Conservation (phyloP, 2,797 vertebrate genomes). For the Sphenopsis melanotis region DNA sequence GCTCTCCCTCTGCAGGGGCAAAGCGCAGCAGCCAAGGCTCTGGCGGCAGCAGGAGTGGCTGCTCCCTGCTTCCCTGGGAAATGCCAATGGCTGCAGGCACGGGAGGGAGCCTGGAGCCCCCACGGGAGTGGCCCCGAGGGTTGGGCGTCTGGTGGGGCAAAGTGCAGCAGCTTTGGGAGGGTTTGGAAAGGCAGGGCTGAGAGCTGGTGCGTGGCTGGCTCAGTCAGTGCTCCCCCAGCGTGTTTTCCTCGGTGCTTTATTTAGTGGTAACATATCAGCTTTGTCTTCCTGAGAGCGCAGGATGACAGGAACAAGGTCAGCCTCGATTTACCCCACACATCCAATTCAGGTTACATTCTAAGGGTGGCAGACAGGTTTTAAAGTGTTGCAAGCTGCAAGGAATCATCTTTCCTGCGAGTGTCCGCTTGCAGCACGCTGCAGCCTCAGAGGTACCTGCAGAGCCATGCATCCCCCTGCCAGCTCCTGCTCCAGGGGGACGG, state of each 20-base stretch:
- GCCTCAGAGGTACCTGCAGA: neutral
- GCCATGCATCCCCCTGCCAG: neutral
- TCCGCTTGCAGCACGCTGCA: neutral
- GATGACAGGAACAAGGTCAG: neutral
- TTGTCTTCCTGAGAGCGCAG: neutral
- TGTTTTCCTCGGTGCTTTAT: constrained; percentile 2
- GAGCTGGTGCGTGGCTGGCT: neutral
- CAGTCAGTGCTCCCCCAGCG: neutral
- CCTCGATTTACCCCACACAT: neutral
- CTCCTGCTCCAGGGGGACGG: neutral
- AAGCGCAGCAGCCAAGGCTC: neutral
- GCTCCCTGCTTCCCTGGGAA: neutral
- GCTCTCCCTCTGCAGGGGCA: neutral
- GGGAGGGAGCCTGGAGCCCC: neutral
- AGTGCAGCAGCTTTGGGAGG: neutral
- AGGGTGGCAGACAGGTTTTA: neutral
- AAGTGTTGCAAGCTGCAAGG: neutral
- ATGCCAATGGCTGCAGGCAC: neutral
- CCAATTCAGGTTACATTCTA: neutral
- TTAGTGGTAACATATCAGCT: neutral
- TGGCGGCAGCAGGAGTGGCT: neutral
- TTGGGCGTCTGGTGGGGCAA: neutral
- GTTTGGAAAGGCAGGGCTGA: rapidly evolving
- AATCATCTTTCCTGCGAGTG: neutral
- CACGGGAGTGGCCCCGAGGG: rapidly evolving